These are phyloP conservation scores for Bubalus kerabau DNA, from an alignment of 2,113 vertebrate genomes.

Conservation along the genomic window DNA sequence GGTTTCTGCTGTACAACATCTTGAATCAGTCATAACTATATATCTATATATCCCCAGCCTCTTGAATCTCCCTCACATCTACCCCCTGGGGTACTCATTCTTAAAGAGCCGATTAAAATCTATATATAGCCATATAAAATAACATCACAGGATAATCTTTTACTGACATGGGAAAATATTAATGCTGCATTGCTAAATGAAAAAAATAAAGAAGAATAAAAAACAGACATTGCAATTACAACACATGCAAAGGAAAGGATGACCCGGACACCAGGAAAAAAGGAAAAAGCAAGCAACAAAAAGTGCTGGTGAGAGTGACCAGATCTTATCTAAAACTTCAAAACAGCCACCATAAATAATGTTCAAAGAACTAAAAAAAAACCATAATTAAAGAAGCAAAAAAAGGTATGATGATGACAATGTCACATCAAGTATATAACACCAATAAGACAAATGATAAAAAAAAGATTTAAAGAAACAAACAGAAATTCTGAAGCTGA, in stretches of 20 bases:
- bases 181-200: neutral
- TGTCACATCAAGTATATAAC: neutral
- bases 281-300: neutral
- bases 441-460: neutral
- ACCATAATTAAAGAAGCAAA: neutral
- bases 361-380: neutral
- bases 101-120: neutral
- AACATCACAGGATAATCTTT: neutral
- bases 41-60: neutral
- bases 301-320: neutral
- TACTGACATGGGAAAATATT: neutral
- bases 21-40: neutral
- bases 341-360: neutral
- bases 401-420: neutral
- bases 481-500: neutral
- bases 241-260: neutral
- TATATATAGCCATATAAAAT: neutral
- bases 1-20: neutral
- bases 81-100: neutral
- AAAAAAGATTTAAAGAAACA: neutral
- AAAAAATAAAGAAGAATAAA: neutral
- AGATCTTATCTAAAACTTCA: neutral
- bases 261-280: neutral
- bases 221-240: neutral
- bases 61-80: neutral